These are phyloP conservation scores for Matsumyia berberina DNA, from an alignment of 2,888 invertebrate genomes.

Conservation along the genomic window DNA sequence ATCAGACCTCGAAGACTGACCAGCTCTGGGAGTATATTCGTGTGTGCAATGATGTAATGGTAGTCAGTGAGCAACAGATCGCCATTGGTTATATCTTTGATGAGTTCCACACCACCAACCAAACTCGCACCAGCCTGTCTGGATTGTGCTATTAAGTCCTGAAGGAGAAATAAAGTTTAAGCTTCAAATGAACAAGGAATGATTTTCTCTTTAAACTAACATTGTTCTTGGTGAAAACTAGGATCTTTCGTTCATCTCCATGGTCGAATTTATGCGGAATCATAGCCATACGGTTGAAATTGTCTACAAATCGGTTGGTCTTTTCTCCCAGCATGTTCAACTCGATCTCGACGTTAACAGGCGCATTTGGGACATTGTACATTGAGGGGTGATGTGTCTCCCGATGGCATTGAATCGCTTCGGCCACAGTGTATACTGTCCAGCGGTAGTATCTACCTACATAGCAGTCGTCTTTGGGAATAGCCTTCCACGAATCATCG, in stretches of 20 bases:
- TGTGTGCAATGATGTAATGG: conserved; percentile 91
- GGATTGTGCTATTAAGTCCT: conserved; percentile 85
- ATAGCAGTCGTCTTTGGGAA: conserved; percentile 88
- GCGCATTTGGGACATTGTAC: conserved; percentile 90
- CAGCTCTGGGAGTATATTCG: conserved; percentile 91
- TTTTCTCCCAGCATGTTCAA: conserved; percentile 89
- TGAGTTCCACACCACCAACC: conserved; percentile 90
- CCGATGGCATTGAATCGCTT: conserved; percentile 91
- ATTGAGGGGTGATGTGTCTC: conserved; percentile 94
- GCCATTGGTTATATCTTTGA: conserved; percentile 92
- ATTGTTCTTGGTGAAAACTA: conserved; percentile 90
- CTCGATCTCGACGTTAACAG: conserved; percentile 89
- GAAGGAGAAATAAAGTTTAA: conserved; percentile 2
- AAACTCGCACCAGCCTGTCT: conserved; percentile 89
- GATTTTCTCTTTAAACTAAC: conserved; percentile 79
- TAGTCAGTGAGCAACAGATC: conserved; percentile 88
- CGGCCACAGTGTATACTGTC: conserved; percentile 88
- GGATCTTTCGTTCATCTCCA: conserved; percentile 88
- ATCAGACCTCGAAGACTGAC: conserved; percentile 90
- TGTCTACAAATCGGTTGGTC: conserved; percentile 88
- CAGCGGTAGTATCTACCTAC: conserved; percentile 86
- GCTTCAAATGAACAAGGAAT: not conserved
- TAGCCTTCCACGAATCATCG: conserved; percentile 86
- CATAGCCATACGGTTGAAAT: conserved; percentile 88
- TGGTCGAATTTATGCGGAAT: conserved; percentile 90